Conservation (phyloP, 2,113 vertebrate genomes). For the Anolis sagrei region DNA sequence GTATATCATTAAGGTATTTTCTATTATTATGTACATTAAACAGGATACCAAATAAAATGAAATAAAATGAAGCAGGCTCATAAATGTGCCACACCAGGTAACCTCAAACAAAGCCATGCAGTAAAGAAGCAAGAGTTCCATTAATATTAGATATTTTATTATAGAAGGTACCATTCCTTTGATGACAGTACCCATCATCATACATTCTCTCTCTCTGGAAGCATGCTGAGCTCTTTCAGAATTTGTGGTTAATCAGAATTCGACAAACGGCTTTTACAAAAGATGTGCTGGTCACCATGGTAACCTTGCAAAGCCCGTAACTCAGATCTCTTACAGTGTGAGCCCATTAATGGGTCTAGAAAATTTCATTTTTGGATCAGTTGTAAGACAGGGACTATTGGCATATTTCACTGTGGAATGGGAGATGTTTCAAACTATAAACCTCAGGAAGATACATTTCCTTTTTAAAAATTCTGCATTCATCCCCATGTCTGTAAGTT, state of each 20-base stretch:
- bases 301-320: conserved; percentile 56
- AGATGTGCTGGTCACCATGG: conserved; percentile 60
- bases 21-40: not conserved
- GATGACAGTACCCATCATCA: not conserved
- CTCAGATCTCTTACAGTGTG: conserved; percentile 37
- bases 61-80: not conserved
- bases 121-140: conserved; percentile 5
- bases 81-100: not conserved
- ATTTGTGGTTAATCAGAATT: conserved; percentile 63
- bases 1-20: not conserved
- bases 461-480: not conserved
- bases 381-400: conserved; percentile 25
- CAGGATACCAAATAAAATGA: not conserved
- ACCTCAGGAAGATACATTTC: not conserved
- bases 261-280: conserved; percentile 50
- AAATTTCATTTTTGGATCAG: conserved; percentile 29
- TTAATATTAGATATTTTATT: not conserved
- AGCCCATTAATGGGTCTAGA: conserved; percentile 28
- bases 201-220: not conserved
- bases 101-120: not conserved
- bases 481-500: not conserved
- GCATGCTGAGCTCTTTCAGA: conserved; percentile 45
- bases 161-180: conserved; percentile 21
- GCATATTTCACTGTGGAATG: conserved; percentile 28
- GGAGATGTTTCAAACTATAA: not conserved